phyloP scores from a whole-genome alignment of 2,113 vertebrate species.

The Delphinapterus leucas region DNA sequence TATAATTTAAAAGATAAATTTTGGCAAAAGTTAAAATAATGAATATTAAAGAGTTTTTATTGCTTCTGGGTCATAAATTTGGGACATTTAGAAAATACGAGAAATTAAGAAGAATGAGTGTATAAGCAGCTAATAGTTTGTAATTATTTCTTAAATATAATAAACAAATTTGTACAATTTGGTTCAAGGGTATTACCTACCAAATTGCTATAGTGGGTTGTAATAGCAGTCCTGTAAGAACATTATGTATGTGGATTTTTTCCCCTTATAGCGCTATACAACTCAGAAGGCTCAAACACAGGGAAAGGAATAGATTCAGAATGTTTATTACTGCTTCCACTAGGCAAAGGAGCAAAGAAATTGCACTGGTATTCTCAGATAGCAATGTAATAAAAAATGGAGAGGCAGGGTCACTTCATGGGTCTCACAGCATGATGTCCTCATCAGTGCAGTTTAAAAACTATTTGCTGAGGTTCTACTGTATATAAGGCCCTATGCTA shows the following conservation, averaged over 20 bases:
- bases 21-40: not conserved
- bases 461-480: not conserved
- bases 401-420: not conserved
- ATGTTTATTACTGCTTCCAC: not conserved
- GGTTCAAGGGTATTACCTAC: not conserved
- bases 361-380: not conserved
- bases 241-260: not conserved
- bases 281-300: not conserved
- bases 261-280: not conserved
- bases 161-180: not conserved
- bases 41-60: not conserved
- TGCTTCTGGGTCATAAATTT: not conserved
- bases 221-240: not conserved
- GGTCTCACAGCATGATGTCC: accelerated
- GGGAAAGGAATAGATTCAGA: not conserved
- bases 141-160: not conserved
- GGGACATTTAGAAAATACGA: not conserved
- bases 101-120: not conserved
- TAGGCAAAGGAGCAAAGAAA: not conserved
- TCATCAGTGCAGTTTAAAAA: not conserved
- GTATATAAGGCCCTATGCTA: not conserved
- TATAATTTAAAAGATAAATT: slow-evolving; percentile 9
- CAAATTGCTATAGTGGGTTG: not conserved
- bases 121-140: not conserved
- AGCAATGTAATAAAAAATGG: not conserved